A percentile compares a stretch with the other conserved stretches of the same genome.
phyloP scores from a whole-genome alignment of 1,140 invertebrate species.

The Paralvinella palmiformis region DNA sequence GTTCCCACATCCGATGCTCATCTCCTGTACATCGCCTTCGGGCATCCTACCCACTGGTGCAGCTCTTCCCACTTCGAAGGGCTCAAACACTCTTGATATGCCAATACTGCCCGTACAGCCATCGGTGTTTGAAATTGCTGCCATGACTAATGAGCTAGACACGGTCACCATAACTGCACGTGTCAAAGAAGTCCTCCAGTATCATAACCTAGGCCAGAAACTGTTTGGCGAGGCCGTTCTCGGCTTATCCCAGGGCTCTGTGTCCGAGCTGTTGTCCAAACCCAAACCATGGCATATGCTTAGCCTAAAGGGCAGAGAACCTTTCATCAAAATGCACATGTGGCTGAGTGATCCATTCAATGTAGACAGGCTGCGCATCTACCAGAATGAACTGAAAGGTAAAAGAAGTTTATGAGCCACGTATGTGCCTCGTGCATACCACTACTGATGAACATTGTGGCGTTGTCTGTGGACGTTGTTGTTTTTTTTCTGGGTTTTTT shows the following conservation, averaged over 20 bases:
- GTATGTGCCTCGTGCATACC: background rate
- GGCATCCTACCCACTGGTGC: conserved; percentile 11
- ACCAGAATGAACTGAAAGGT: background rate
- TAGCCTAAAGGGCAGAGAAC: conserved; percentile 94
- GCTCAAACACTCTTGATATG: background rate
- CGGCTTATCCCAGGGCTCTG: conserved; percentile 92
- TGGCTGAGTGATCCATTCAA: conserved; percentile 86
- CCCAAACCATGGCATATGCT: conserved; percentile 99
- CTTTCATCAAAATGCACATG: conserved; percentile 96
- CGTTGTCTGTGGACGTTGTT: no score
- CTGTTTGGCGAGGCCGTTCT: conserved; percentile 95
- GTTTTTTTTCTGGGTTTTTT: no score
- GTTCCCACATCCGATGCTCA: background rate
- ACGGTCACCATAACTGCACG: conserved; percentile 93
- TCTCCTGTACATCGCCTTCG: background rate
- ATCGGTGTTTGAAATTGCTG: conserved; percentile 90
- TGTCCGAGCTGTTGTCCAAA: conserved; percentile 92
- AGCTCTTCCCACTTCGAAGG: conserved; percentile 5
- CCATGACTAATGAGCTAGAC: conserved; percentile 90
- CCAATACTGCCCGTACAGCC: conserved; percentile 35
- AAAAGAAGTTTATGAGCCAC: background rate
- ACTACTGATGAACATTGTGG: background rate
- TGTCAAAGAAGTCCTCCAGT: conserved; percentile 91
- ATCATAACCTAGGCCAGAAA: conserved; percentile 97
- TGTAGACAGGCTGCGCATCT: background rate